Evolutionary conservation across 2,797 vertebrate genomes (phyloP).

Genomic region (Mus minutoides): DNA sequence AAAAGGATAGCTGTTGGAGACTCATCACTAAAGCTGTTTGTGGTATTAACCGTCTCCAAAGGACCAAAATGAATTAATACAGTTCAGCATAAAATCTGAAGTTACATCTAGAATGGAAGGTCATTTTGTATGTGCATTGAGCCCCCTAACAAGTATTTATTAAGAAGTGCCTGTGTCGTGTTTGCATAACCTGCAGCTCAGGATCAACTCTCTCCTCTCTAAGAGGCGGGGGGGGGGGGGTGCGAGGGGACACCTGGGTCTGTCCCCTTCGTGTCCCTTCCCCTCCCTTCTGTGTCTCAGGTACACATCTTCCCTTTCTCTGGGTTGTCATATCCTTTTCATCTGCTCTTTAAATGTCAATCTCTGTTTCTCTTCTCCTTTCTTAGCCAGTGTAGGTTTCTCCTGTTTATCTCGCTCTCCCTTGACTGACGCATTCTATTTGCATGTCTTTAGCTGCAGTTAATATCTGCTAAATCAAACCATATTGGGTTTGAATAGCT

Average conservation of each 20-base stretch:
- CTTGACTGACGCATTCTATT: constrained; percentile 77
- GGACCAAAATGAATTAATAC: neutral
- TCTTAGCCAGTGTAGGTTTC: constrained; percentile 66
- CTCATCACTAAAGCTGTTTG: neutral
- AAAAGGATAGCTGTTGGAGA: constrained; percentile 29
- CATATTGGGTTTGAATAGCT: constrained; percentile 72
- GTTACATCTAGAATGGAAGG: constrained; percentile 13
- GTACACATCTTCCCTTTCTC: constrained; percentile 43
- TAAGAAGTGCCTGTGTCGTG: neutral
- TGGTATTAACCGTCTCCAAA: constrained; percentile 23
- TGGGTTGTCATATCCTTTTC: constrained; percentile 25
- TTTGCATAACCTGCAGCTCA: neutral
- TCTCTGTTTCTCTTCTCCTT: constrained; percentile 65
- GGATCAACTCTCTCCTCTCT: neutral
- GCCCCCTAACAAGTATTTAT: neutral
- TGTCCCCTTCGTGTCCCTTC: neutral
- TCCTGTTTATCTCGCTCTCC: constrained; percentile 69
- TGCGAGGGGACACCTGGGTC: neutral
- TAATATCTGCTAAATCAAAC: constrained; percentile 81
- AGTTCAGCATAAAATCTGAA: neutral
- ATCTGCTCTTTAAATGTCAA: constrained; percentile 81
- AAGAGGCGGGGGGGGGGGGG: too few relatives aligned
- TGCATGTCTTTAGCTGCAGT: constrained; percentile 72
- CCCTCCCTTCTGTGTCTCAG: neutral
- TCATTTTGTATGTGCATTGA: neutral